Base-by-base conservation (phyloP, 1,140 invertebrate genomes). In the Sesamia nonagrioides region DNA sequence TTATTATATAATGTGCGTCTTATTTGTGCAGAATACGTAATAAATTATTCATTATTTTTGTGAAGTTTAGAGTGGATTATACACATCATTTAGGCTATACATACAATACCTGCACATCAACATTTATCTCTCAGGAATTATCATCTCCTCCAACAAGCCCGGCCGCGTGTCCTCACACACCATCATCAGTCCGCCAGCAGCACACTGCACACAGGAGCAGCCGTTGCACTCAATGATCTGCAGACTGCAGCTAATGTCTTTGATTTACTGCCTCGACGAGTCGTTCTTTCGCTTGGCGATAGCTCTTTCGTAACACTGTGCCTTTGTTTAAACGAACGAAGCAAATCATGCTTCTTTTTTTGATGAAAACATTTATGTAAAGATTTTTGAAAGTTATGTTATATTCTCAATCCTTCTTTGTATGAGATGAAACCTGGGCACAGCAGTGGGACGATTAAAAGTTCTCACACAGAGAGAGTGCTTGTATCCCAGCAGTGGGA, bases 181-280 rank as follows among this genome's bases (percentile, higher is more conserved):
- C 8, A 11, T 48, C 42, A 54, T 75, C 37, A 58, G 68, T 80
- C 45, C 18, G 17, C 27, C 18, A 71, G 45, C 66, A 61, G 1
- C 2, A 8, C 21, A 58, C 54, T 9, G 42, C 11, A 18, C 63
- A 45, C 68, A 54, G 77, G 52, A 84, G 77, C 60, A 7, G 37
- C 33, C 17, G 15, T 15, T 17, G 18, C 27, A 27, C 52, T 48
- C 50, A 63, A 73, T 66, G 79, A 52, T 27, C 72, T 79, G 81
- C 73, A 21, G 54, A 18, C 72, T 79, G 81, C 73, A 21, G 54
- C 83, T 35, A 84, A 84, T 84, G 68, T 21, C 18, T 11, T 45
- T 81, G 81, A 84, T 82, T 84, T 84, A 84, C 75, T 78, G 74
- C 74, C 73, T 21, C 27, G 27, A 45, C 73, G 48, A 78, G 69